These are phyloP conservation scores for Chionoecetes opilio DNA, from an alignment of 1,140 invertebrate species.

Conservation along the genomic window DNA sequence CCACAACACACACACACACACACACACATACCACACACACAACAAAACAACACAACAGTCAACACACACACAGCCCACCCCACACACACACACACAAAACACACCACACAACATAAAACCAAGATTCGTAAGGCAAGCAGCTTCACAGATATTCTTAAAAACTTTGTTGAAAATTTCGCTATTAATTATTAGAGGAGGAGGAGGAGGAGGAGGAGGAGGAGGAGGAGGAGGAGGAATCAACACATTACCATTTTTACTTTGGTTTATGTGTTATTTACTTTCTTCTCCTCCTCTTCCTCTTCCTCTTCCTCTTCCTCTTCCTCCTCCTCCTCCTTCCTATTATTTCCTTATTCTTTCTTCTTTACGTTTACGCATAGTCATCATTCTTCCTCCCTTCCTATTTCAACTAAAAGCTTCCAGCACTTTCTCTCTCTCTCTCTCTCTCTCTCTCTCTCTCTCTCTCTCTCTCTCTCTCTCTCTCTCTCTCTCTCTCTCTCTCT, in stretches of 20 bases:
- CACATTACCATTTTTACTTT: no score
- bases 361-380: no score
- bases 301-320: no score
- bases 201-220: background rate
- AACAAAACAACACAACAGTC: background rate
- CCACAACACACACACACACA: slow-evolving; percentile 27
- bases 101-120: no score
- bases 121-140: background rate
- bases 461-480: slow-evolving; percentile 23
- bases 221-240: background rate
- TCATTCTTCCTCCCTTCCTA: no score
- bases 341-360: no score
- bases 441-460: background rate
- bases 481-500: slow-evolving; percentile 27
- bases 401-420: background rate
- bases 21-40: slow-evolving; percentile 17
- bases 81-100: background rate
- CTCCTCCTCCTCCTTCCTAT: no score
- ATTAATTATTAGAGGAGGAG: background rate
- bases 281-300: no score
- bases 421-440: background rate
- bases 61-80: background rate
- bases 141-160: background rate
- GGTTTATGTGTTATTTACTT: no score
- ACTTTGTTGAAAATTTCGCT: background rate